Base-by-base conservation (phyloP, 2,888 invertebrate genomes). In the Pimpla rufipes region DNA sequence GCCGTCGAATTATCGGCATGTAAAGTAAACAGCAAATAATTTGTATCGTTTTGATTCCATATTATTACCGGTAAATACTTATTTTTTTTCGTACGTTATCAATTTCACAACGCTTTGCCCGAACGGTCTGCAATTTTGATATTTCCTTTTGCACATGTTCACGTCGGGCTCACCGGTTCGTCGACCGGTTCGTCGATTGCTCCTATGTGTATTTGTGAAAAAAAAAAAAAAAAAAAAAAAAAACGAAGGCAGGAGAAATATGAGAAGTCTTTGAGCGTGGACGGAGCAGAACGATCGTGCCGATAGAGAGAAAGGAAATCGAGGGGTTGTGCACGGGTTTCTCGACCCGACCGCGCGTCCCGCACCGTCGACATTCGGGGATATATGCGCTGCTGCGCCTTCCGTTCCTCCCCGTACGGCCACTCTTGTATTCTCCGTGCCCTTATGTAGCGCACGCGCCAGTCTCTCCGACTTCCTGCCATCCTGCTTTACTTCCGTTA, bases 391-490 rank as follows among this genome's bases (percentile, higher is more conserved):
- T 62, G 62, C 37, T 62, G 37, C 29, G 29, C 37, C 57, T 62
- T 35, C 37, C 62, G 62, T 35, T 64, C 80, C 76, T 82, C 84
- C 80, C 42, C 52, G 42, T 52, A 45, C 57, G n/a, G 37, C 37
- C 37, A 37, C 68, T 73, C 35, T 79, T 77, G 82, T 13, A 16
- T 18, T 64, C 16, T 50, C n/a, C 45, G 42, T 62, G 52, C 77
- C 66, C 75, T 81, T 77, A 80, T 73, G 78, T 75, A 71, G 89
- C 90, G 91, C 92, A 92, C 93, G 92, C 91, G 92, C 90, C 92
- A 90, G 92, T 92, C 92, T 91, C 92, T 88, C 89, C 90, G 88
- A 92, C 92, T 92, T 92, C 92, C 92, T 92, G 93, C 91, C 91
- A 91, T 92, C 90, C 92, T 29, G 91, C 90, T 90, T 90, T 86